phyloP scores from a whole-genome alignment of 2,797 vertebrate species.

The Sebastes iracundus region DNA sequence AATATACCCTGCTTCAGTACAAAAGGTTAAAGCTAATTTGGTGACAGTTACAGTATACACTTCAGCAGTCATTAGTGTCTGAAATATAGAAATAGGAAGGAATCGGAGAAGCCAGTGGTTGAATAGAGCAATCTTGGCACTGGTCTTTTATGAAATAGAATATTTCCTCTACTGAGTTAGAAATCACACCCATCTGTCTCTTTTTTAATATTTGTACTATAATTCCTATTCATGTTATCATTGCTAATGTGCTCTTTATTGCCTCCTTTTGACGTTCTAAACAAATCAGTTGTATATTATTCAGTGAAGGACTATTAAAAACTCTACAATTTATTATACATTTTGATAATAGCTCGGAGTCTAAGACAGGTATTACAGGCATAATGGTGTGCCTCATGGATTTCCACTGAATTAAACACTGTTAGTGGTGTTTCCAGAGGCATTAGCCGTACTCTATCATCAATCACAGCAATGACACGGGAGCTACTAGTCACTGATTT shows the following conservation, averaged over 20 bases:
- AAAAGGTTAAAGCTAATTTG: neutral
- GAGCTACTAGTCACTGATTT: constrained; percentile 27
- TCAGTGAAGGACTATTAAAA: constrained; percentile 28
- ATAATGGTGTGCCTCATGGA: constrained; percentile 2
- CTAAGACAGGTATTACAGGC: constrained; percentile 1
- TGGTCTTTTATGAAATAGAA: neutral
- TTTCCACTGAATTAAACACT: constrained; percentile 35
- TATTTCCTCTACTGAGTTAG: neutral
- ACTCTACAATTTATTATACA: constrained; percentile 28
- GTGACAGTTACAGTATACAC: neutral
- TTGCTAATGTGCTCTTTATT: constrained; percentile 18
- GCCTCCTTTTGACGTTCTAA: constrained; percentile 21
- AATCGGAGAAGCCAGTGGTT: neutral
- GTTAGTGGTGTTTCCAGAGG: constrained; percentile 39
- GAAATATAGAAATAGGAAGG: neutral
- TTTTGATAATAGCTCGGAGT: constrained; percentile 11
- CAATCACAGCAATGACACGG: constrained; percentile 50
- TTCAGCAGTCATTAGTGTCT: neutral
- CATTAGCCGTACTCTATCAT: constrained; percentile 39
- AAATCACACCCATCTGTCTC: neutral
- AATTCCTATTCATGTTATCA: constrained; percentile 8
- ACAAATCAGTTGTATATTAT: constrained; percentile 29
- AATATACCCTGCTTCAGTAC: too few relatives aligned
- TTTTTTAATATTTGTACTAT: neutral
- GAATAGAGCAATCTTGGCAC: neutral